These are phyloP conservation scores for Eupleurogrammus muticus DNA, from an alignment of 2,797 vertebrate genomes.

Conservation along the genomic window DNA sequence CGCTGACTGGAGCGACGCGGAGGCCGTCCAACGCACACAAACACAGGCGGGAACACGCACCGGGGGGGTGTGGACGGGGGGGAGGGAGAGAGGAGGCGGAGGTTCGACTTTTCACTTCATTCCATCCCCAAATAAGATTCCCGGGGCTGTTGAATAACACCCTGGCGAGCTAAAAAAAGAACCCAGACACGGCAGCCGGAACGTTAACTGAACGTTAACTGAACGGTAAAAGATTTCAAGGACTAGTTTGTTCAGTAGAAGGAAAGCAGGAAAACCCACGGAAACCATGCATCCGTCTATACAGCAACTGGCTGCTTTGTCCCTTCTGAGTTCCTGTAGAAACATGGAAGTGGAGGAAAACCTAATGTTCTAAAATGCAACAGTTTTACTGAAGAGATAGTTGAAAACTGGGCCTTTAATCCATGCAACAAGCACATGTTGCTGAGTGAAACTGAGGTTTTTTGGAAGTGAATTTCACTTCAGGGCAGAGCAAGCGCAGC, in stretches of 20 bases:
- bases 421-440: not conserved
- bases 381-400: no score
- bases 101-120: constrained; percentile 19
- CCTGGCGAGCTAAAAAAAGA: constrained; percentile 2
- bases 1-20: not conserved
- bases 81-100: not conserved
- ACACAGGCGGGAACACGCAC: constrained; percentile 39
- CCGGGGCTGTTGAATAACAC: constrained; percentile 16
- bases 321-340: no score
- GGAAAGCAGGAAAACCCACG: no score
- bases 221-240: not conserved
- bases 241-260: not conserved
- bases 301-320: no score
- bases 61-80: no score
- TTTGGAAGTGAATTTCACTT: not conserved
- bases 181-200: not conserved
- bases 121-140: constrained; percentile 31
- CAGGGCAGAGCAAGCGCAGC: not conserved
- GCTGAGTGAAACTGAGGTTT: not conserved
- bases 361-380: no score
- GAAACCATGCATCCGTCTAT: no score
- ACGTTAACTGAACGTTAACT: not conserved
- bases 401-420: no score
- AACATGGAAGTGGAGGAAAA: no score
- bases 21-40: constrained; percentile 44